Conservation (phyloP, 1,140 invertebrate species). For the Lordiphosa collinella region DNA sequence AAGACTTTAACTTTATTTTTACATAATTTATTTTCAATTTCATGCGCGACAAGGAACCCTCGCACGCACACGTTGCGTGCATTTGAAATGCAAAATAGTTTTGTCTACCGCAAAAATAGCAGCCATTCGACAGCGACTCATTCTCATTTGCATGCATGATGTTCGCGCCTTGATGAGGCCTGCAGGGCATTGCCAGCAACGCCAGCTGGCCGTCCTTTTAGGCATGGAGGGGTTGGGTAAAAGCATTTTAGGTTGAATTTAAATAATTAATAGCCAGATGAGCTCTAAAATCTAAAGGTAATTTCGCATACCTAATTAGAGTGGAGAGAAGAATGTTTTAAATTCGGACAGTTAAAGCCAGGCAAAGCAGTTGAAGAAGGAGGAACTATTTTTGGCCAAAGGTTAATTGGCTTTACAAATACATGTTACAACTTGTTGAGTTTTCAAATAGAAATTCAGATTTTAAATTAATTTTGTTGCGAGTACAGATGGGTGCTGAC, state of each 20-base stretch:
- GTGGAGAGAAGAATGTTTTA: slow-evolving; percentile 2
- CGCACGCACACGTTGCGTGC: slow-evolving; percentile 40
- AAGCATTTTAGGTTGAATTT: slow-evolving; percentile 46
- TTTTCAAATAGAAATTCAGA: no score
- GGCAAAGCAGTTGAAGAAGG: no score
- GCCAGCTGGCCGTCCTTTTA: slow-evolving; percentile 10
- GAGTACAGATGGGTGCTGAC: no score
- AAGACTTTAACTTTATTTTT: slow-evolving; percentile 25
- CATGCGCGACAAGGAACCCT: slow-evolving; percentile 9
- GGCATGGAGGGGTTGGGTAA: slow-evolving; percentile 27
- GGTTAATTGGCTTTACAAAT: no score
- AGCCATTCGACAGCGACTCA: slow-evolving; percentile 50
- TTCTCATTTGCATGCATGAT: slow-evolving; percentile 69
- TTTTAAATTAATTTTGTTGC: no score
- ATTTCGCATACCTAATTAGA: neutral
- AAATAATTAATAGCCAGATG: slow-evolving; percentile 51
- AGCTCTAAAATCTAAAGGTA: slow-evolving; percentile 39
- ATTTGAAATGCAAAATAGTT: slow-evolving; percentile 73
- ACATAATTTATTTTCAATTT: slow-evolving; percentile 70
- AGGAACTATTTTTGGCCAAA: no score
- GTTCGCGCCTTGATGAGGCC: slow-evolving; percentile 53
- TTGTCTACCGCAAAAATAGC: slow-evolving; percentile 50
- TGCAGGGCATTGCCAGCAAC: slow-evolving; percentile 12
- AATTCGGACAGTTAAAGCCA: neutral
- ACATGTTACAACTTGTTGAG: no score